Evolutionary conservation across 2,797 vertebrate genomes (phyloP).

Genomic region (Mus spretus): DNA sequence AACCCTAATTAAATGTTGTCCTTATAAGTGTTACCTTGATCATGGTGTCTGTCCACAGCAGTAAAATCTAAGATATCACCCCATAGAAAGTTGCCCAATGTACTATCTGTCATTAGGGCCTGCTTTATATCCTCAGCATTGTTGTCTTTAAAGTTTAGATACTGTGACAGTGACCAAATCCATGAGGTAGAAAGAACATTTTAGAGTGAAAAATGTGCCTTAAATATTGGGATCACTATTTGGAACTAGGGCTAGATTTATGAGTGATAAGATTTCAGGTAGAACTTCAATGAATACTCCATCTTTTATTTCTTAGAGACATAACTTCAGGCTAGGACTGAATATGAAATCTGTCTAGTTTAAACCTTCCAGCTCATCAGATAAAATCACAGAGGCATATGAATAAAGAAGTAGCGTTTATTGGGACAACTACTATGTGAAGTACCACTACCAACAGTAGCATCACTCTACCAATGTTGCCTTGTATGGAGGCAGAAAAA

Average conservation of each 20-base stretch:
- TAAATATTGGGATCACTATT: background rate
- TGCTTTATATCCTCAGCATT: background rate
- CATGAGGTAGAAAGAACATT: background rate
- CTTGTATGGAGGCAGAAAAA: background rate
- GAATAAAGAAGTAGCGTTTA: background rate
- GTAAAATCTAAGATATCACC: background rate
- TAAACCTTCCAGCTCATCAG: slow-evolving; percentile 10
- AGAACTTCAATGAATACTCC: slow-evolving; percentile 21
- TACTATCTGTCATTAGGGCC: background rate
- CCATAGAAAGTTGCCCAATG: background rate
- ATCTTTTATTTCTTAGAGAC: slow-evolving; percentile 25
- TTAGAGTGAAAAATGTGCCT: slow-evolving; percentile 1
- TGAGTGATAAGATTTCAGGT: slow-evolving; percentile 11
- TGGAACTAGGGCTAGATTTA: background rate
- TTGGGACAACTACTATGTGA: background rate
- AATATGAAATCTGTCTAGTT: slow-evolving; percentile 7
- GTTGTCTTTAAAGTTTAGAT: background rate
- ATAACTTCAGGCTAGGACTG: background rate
- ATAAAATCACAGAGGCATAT: slow-evolving; percentile 9
- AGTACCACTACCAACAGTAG: background rate
- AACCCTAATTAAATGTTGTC: background rate
- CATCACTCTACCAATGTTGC: background rate
- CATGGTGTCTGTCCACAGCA: background rate
- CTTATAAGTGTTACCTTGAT: background rate
- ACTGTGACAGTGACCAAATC: background rate